These are phyloP conservation scores for Mobula birostris DNA, from an alignment of 2,113 vertebrate species.

Conservation along the genomic window DNA sequence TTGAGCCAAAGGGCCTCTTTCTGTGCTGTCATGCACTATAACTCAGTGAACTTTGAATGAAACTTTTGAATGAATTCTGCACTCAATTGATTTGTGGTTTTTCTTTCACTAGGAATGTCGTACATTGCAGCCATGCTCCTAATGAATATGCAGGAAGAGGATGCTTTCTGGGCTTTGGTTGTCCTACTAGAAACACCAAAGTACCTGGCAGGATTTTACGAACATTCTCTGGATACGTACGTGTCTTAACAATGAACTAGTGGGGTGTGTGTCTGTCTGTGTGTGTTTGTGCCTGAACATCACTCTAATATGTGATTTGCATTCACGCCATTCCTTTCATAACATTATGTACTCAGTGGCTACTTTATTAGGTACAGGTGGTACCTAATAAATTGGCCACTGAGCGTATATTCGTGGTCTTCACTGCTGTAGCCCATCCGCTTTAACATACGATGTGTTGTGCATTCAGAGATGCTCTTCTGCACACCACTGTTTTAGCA, in stretches of 20 bases:
- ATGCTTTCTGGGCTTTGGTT: constrained; percentile 60
- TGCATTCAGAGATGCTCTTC: no score
- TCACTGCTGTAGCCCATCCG: no score
- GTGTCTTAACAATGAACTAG: neutral
- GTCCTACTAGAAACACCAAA: constrained; percentile 55
- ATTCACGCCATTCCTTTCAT: neutral
- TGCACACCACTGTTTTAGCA: no score
- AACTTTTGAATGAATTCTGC: neutral
- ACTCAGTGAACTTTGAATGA: neutral
- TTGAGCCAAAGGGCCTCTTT: no score
- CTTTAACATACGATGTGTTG: no score
- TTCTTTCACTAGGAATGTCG: constrained; percentile 54
- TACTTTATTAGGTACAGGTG: no score
- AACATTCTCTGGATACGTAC: constrained; percentile 56
- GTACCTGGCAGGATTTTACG: constrained; percentile 55
- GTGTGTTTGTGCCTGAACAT: neutral
- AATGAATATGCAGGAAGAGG: constrained; percentile 61
- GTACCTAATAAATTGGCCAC: no score
- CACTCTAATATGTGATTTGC: neutral
- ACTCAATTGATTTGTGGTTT: neutral
- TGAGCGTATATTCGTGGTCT: no score
- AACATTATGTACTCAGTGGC: neutral
- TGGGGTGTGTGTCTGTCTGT: neutral
- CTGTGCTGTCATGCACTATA: no score
- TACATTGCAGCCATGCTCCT: constrained; percentile 62